Base-by-base conservation (phyloP, 2,888 invertebrate species). In the Belgica antarctica region DNA sequence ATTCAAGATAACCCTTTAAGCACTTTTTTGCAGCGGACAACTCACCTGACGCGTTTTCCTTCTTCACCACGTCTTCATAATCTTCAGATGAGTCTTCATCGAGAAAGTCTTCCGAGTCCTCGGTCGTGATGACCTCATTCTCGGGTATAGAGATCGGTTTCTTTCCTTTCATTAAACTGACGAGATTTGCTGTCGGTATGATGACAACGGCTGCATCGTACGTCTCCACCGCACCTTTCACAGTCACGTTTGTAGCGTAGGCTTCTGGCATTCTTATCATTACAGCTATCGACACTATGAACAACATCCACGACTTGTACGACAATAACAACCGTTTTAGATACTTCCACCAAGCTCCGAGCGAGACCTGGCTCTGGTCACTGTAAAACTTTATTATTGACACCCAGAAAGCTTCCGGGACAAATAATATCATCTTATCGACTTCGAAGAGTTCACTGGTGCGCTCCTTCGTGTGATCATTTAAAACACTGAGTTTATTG, bases 61-160 rank as follows among this genome's bases (percentile, higher is more conserved):
- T 28, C 15, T 7, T 24, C 10, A 61, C 27, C n/a, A n/a, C 25
- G 19, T 31, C 34, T 15, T 19, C 27, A 19, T 62, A 62, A 12
- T 62, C 34, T 17, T 61, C 70, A 41, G n/a, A 15, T 5, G 70
- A 70, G 10, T 59, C 36, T 12, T 70, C 70, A 10, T 52, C 70
- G 10, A 57, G 17, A 41, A 41, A 70, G 61, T 70, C 70, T 19
- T 70, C 70, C 25, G 19, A 27, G 27, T 59, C 59, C 22, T 59
- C 59, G 1, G 59, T 12, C 27, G 59, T 59, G 19, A 59, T 59
- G 27, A 59, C 59, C 27, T 59, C 59, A 59, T 59, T 59, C 22
- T 59, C 59, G 2, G 59, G 59, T 25, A 59, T 59, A 1, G 59
- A 59, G 1, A 59, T 59, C 12, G 59, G 59, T 27, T 27, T 59